Percentiles rank a stretch among this genome's conserved stretches.
These are phyloP conservation scores for Semicossyphus pulcher DNA, from an alignment of 2,113 vertebrate genomes.

Conservation along the genomic window DNA sequence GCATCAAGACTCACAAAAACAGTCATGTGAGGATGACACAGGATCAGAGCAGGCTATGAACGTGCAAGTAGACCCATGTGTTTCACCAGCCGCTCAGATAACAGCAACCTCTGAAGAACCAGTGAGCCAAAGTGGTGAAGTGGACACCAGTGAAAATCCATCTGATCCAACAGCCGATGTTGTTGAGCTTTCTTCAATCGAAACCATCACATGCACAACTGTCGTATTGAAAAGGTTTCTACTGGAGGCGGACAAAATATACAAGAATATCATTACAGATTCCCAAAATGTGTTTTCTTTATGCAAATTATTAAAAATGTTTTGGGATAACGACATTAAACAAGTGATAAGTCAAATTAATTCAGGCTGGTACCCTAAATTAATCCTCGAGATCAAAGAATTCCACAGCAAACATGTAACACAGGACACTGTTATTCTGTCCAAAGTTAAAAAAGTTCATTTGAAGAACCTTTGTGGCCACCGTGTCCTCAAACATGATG, in stretches of 20 bases:
- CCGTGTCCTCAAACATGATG: slow-evolving; percentile 58
- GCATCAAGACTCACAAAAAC: background rate
- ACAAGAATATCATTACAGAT: background rate
- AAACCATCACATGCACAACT: slow-evolving; percentile 45
- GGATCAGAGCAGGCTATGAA: background rate
- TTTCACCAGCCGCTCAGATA: background rate
- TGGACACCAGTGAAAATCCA: background rate
- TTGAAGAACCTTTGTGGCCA: background rate
- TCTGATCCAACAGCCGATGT: background rate
- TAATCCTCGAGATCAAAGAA: background rate
- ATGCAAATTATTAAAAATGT: slow-evolving; percentile 24
- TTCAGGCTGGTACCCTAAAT: background rate
- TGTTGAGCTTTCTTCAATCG: slow-evolving; percentile 36
- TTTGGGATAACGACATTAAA: slow-evolving; percentile 25
- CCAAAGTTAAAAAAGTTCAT: slow-evolving; percentile 23
- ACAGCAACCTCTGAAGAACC: background rate
- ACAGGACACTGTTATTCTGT: slow-evolving; percentile 51
- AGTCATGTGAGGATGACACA: background rate
- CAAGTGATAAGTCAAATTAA: background rate
- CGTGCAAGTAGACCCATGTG: background rate
- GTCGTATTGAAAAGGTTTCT: background rate
- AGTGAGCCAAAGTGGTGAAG: background rate
- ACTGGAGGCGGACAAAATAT: background rate
- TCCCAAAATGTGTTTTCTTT: too few species aligned
- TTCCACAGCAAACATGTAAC: background rate